Evolutionary conservation across 2,888 invertebrate genomes (phyloP).

Genomic region (Sphinx pinastri): DNA sequence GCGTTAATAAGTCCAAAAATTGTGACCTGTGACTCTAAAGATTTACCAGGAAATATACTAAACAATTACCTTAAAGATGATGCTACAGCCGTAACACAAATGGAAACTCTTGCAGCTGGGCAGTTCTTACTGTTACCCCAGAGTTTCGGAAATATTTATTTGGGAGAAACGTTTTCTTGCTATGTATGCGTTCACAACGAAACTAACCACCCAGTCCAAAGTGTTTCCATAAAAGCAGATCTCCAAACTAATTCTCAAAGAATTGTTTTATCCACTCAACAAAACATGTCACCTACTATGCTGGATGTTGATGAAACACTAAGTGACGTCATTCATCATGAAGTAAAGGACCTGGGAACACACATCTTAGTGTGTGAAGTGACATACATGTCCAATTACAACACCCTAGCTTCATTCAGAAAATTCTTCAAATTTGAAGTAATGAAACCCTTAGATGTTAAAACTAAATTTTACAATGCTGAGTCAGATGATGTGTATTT

Average conservation of each 20-base stretch:
- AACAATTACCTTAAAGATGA: constrained; percentile 92
- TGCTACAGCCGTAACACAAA: constrained; percentile 91
- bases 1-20: constrained; percentile 92
- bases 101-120: constrained; percentile 93
- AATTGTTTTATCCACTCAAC: constrained; percentile 90
- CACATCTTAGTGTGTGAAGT: constrained; percentile 99
- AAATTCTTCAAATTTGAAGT: constrained; percentile 99
- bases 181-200: constrained; percentile 99
- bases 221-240: constrained; percentile 95
- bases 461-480: constrained; percentile 98
- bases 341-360: constrained; percentile 99
- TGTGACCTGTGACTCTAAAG: constrained; percentile 92
- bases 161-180: constrained; percentile 99
- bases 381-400: constrained; percentile 91
- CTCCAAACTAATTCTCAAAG: constrained; percentile 96
- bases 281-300: constrained; percentile 85
- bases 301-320: constrained; percentile 92
- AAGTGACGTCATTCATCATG: constrained; percentile 98
- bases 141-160: constrained; percentile 98
- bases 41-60: constrained; percentile 92
- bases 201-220: constrained; percentile 91
- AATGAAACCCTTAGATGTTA: constrained; percentile 98
- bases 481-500: constrained; percentile 91
- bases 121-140: constrained; percentile 97
- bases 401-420: constrained; percentile 92